These are phyloP conservation scores for Mesoclemmys tuberculata DNA, from an alignment of 2,113 vertebrate genomes.

Conservation along the genomic window DNA sequence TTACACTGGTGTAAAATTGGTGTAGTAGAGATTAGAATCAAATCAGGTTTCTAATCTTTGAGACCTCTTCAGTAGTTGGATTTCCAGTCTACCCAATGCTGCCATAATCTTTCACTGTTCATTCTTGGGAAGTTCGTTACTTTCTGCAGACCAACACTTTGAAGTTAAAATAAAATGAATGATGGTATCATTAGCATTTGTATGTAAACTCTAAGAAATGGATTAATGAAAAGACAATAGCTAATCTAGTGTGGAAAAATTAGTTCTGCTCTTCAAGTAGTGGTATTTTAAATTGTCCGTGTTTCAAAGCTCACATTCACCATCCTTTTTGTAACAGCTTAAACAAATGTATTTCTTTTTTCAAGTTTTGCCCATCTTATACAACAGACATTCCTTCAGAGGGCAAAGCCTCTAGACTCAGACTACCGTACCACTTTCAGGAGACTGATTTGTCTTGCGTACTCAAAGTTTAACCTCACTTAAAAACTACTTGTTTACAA, in stretches of 20 bases:
- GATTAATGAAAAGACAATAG: not conserved
- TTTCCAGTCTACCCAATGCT: not conserved
- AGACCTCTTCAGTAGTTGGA: not conserved
- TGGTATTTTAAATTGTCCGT: not conserved
- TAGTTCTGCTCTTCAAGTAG: not conserved
- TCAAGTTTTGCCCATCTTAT: not conserved
- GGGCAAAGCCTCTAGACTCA: not conserved
- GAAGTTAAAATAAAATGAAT: not conserved
- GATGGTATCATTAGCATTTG: not conserved
- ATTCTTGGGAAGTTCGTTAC: not conserved
- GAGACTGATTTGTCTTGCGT: no score
- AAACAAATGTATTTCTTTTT: not conserved
- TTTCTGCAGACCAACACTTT: not conserved
- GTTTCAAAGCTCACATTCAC: not conserved
- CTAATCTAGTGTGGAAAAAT: not conserved
- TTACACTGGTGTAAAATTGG: not conserved
- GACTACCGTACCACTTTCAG: no score
- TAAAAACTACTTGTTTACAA: no score
- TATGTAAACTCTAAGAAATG: not conserved
- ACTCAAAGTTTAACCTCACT: no score
- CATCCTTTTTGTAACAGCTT: not conserved
- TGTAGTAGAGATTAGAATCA: not conserved
- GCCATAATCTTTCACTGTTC: not conserved
- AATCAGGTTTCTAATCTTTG: not conserved
- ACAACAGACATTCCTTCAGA: not conserved